Percentiles rank a stretch among this genome's conserved stretches.
Evolutionary conservation across 2,888 invertebrate species (phyloP).

Genomic region (Hipparchia sbordonii): DNA sequence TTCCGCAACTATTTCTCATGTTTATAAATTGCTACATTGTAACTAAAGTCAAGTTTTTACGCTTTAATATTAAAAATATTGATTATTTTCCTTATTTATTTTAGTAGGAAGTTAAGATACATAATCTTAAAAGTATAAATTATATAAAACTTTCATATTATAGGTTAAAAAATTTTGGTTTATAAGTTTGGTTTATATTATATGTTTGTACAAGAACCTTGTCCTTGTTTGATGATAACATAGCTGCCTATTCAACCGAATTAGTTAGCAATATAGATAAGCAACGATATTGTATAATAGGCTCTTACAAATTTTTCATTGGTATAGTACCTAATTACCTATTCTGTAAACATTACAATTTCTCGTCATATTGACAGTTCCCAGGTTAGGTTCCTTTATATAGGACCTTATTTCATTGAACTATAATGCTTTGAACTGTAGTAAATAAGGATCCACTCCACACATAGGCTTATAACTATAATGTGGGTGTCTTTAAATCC

Average conservation of each 20-base stretch:
- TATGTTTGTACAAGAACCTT: neutral
- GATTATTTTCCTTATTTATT: slow-evolving; percentile 1
- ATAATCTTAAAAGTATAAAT: neutral
- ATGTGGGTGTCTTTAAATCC: too few relatives aligned
- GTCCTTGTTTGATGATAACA: slow-evolving; percentile 2
- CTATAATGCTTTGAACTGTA: too few relatives aligned
- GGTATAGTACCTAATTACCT: too few relatives aligned
- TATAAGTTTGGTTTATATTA: neutral
- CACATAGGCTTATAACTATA: too few relatives aligned
- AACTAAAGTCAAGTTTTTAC: neutral
- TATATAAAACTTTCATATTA: neutral
- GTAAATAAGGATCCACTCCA: too few relatives aligned
- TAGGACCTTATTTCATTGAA: too few relatives aligned
- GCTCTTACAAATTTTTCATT: too few relatives aligned
- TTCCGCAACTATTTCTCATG: slow-evolving; percentile 20
- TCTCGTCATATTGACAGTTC: too few relatives aligned
- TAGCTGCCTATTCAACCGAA: neutral
- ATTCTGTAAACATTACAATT: too few relatives aligned
- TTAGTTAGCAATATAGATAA: neutral
- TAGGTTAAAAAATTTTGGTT: slow-evolving; percentile 8
- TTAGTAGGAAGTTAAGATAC: neutral
- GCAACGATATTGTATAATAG: neutral
- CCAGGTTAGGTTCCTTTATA: too few relatives aligned
- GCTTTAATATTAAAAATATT: neutral
- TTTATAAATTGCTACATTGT: slow-evolving; percentile 22